A percentile compares a stretch with the other conserved stretches of the same genome.
Evolutionary conservation across 2,797 vertebrate species (phyloP).

Genomic region (Sebastes flavidus): DNA sequence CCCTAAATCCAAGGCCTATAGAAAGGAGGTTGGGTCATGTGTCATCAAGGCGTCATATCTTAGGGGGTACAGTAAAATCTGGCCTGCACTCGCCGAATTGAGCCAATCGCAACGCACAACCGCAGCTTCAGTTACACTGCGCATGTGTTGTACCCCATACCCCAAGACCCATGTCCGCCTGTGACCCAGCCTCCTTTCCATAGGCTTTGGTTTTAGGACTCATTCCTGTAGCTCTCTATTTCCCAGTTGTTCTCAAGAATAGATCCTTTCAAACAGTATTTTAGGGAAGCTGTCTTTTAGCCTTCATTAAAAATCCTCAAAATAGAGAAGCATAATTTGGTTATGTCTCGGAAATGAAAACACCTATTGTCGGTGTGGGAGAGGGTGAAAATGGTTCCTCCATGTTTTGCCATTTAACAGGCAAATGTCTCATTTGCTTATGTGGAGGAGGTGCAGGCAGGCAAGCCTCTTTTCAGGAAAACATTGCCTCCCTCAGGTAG

Average conservation of each 20-base stretch:
- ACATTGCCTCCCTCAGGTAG: slow-evolving; percentile 25
- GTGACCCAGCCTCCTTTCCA: too few species aligned
- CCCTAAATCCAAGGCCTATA: too few species aligned
- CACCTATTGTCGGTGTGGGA: background rate
- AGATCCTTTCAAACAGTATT: background rate
- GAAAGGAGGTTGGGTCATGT: too few species aligned
- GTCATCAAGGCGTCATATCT: too few species aligned
- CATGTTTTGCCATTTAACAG: slow-evolving; percentile 19
- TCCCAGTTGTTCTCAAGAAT: background rate
- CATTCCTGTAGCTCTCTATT: background rate
- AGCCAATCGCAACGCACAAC: too few species aligned
- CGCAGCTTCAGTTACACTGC: too few species aligned
- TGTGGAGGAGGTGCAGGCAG: background rate
- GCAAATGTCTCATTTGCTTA: background rate
- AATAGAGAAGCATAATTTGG: background rate
- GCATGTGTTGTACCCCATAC: too few species aligned
- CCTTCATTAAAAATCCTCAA: background rate
- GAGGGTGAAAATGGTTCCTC: background rate
- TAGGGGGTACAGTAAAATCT: too few species aligned
- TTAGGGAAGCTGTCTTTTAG: background rate
- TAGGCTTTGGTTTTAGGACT: too few species aligned
- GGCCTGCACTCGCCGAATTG: too few species aligned
- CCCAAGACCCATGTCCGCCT: too few species aligned
- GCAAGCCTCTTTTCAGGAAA: slow-evolving; percentile 40
- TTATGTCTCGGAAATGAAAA: background rate